A percentile compares a stretch with the other conserved stretches of the same genome.
Conservation (phyloP, 2,888 invertebrate species). For the Ceraclea dissimilis region DNA sequence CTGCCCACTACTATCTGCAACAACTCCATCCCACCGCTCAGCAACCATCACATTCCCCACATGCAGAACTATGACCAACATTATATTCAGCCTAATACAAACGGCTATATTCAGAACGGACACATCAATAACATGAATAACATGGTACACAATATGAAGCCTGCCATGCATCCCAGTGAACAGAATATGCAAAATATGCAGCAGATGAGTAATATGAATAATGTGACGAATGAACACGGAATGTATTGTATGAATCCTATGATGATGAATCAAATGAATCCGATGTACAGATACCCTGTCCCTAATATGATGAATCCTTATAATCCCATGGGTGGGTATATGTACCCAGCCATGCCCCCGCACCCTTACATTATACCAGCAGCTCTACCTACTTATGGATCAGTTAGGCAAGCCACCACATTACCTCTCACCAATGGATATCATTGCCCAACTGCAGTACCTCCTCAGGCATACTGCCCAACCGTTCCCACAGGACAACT, state of each 20-base stretch:
- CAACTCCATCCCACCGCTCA: constrained; percentile 2
- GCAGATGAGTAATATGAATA: constrained; percentile 10
- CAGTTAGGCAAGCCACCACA: constrained; percentile 42
- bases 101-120: constrained; percentile 14
- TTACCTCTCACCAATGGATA: constrained; percentile 43
- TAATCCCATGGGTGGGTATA: constrained; percentile 26
- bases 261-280: constrained; percentile 14
- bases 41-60: background rate
- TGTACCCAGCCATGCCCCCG: constrained; percentile 42
- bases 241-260: constrained; percentile 19
- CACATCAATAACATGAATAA: background rate
- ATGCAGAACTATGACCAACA: constrained; percentile 4
- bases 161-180: constrained; percentile 2
- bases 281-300: constrained; percentile 31
- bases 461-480: constrained; percentile 39
- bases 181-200: constrained; percentile 6
- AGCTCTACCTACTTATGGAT: constrained; percentile 36
- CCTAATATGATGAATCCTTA: constrained; percentile 16
- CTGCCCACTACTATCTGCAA: background rate
- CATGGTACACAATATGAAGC: background rate
- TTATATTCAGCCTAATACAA: constrained; percentile 7
- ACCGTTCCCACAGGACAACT: constrained; percentile 59
- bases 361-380: constrained; percentile 41
- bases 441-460: constrained; percentile 28
- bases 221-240: constrained; percentile 10